Base-by-base conservation (phyloP, 2,888 invertebrate genomes). In the Orchesellides sinensis region DNA sequence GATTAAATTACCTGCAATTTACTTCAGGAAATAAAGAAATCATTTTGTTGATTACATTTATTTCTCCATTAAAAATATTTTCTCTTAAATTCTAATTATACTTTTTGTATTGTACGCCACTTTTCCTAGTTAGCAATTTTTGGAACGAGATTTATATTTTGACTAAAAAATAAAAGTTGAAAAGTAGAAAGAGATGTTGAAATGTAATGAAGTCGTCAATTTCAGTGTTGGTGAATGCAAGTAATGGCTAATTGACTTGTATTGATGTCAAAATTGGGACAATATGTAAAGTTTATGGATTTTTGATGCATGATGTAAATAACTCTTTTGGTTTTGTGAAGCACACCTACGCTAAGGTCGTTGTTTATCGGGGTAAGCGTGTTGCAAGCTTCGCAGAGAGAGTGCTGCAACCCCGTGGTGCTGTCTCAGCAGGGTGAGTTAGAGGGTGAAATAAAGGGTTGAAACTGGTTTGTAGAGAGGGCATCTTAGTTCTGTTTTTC, bases 321-420 rank as follows among this genome's bases (percentile, higher is more conserved):
- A 17, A 63, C 49, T 40, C 49, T 74, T 52, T n/a, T n/a, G 14
- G 52, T 61, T 61, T 61, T 63, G 14, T 52, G 29, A 23, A 56
- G 12, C 29, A 35, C 29, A 17, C 12, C 2, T 1, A 78, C n/a
- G 29, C 40, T 63, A 49, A 49, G 21, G 19, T 8, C 35, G 5
- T 35, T 35, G 35, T 35, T n/a, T n/a, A n/a, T n/a, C n/a, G n/a
- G n/a, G n/a, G n/a, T 35, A 12, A 49, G 19, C 49, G 6, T 49
- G n/a, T 17, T 49, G n/a, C 21, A 23, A 73, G 23, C 45, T 49
- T 47, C 56, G 8, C 56, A 25, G 73, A 70, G 74, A 74, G 83
- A 84, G 87, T 87, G 87, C 87, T 87, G 87, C 87, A 85, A 77
- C 86, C 85, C 86, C 70, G 84, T 75, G 86, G 82, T 65, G 86